Conservation (phyloP, 2,888 invertebrate species). For the Agelastica alni region DNA sequence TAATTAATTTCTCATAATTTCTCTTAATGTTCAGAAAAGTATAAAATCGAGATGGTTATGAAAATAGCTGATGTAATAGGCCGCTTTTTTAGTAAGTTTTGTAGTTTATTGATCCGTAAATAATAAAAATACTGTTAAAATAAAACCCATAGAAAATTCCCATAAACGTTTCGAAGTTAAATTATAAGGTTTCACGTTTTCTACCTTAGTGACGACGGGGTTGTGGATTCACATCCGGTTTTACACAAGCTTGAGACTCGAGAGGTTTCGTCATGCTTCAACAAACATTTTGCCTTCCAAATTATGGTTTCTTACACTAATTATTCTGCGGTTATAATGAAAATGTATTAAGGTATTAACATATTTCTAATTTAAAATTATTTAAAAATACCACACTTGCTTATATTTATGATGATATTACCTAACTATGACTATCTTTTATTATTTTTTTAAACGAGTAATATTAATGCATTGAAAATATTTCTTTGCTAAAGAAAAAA, state of each 20-base stretch:
- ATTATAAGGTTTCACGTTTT: conserved; percentile 23
- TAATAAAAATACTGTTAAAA: conserved; percentile 3
- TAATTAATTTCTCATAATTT: no score
- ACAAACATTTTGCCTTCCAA: conserved; percentile 22
- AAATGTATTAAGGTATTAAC: not conserved
- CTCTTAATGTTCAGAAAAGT: no score
- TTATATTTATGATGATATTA: no score
- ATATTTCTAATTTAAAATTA: not conserved
- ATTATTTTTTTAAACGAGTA: no score
- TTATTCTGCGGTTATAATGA: conserved; percentile 1
- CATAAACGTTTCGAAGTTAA: not conserved
- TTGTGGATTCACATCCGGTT: conserved; percentile 25
- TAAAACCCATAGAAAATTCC: conserved; percentile 17
- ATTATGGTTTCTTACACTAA: conserved; percentile 25
- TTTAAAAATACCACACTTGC: no score
- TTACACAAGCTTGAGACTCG: conserved; percentile 19
- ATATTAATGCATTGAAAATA: no score
- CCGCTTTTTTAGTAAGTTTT: no score
- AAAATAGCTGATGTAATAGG: no score
- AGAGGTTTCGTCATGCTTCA: conserved; percentile 31
- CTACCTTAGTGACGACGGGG: conserved; percentile 18
- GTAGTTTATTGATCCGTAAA: conserved; percentile 1
- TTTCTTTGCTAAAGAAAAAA: no score
- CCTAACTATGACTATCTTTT: no score
- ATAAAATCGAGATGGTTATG: no score